A percentile compares a stretch with the other conserved stretches of the same genome.
Conservation (phyloP, 2,888 invertebrate species). For the Willowsia nigromaculata region DNA sequence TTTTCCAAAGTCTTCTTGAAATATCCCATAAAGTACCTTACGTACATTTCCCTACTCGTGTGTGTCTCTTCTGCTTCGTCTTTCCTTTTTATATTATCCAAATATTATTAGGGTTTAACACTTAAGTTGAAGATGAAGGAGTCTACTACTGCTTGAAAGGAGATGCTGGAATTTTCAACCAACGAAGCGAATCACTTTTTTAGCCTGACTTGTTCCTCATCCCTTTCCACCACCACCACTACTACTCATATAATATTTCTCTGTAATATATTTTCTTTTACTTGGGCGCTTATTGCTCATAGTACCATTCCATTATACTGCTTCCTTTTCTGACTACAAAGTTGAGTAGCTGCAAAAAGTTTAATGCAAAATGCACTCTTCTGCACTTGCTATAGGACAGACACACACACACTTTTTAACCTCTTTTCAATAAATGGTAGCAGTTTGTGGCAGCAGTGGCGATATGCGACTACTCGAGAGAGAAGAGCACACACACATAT, state of each 20-base stretch:
- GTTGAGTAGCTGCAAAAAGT: slow-evolving; percentile 40
- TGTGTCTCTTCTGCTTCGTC: neutral
- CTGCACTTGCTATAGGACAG: slow-evolving; percentile 41
- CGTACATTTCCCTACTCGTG: slow-evolving; percentile 52
- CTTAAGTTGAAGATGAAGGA: slow-evolving; percentile 62
- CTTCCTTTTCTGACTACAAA: neutral
- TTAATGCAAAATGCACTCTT: slow-evolving; percentile 65
- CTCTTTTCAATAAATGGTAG: slow-evolving; percentile 30
- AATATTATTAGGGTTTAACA: slow-evolving; percentile 70
- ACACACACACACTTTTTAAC: slow-evolving; percentile 38
- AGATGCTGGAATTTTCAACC: slow-evolving; percentile 52
- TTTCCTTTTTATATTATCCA: slow-evolving; percentile 62
- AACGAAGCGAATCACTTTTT: slow-evolving; percentile 55
- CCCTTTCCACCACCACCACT: neutral
- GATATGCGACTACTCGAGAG: neutral
- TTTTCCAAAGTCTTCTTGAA: slow-evolving; percentile 54
- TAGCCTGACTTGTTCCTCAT: slow-evolving; percentile 23
- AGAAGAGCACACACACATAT: neutral
- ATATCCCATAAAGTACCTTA: slow-evolving; percentile 68
- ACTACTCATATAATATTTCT: neutral
- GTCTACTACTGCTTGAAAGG: slow-evolving; percentile 6
- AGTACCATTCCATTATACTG: neutral
- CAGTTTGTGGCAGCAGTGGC: slow-evolving; percentile 37
- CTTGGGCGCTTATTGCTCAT: neutral
- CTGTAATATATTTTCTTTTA: neutral